Conservation (phyloP, 2,888 invertebrate genomes). For the Ferrisia virgata region DNA sequence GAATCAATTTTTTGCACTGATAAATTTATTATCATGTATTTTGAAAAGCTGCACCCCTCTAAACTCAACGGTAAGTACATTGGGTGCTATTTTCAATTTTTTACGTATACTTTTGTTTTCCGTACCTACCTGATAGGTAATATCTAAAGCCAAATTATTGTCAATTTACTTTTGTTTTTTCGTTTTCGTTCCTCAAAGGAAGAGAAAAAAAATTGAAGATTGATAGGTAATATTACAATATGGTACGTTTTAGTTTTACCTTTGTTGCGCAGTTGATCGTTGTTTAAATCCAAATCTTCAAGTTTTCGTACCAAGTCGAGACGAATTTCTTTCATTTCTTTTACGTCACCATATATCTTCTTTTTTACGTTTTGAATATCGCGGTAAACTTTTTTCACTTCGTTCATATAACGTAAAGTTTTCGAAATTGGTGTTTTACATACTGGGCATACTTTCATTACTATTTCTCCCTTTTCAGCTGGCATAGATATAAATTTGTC, state of each 20-base stretch:
- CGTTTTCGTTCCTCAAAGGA: too few species aligned
- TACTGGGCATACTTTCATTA: conserved; percentile 57
- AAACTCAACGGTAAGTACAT: too few species aligned
- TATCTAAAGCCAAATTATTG: too few species aligned
- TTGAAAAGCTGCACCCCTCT: too few species aligned
- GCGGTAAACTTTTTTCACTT: conserved; percentile 54
- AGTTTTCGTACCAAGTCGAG: neutral
- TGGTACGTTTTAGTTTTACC: neutral
- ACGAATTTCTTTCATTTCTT: neutral
- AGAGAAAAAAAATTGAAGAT: neutral
- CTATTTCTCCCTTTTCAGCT: conserved; percentile 50
- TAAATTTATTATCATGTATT: too few species aligned
- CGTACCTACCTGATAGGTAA: too few species aligned
- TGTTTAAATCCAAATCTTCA: neutral
- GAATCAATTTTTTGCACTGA: too few species aligned
- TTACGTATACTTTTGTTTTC: too few species aligned
- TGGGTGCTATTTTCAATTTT: too few species aligned
- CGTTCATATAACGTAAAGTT: conserved; percentile 60
- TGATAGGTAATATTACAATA: neutral
- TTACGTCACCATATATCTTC: conserved; percentile 50
- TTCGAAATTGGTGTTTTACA: conserved; percentile 62
- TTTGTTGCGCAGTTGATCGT: neutral
- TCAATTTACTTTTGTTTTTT: too few species aligned
- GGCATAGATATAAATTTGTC: conserved; percentile 48
- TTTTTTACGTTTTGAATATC: conserved; percentile 53